Evolutionary conservation across 2,888 invertebrate species (phyloP).

Genomic region (Synergus laeviventris): DNA sequence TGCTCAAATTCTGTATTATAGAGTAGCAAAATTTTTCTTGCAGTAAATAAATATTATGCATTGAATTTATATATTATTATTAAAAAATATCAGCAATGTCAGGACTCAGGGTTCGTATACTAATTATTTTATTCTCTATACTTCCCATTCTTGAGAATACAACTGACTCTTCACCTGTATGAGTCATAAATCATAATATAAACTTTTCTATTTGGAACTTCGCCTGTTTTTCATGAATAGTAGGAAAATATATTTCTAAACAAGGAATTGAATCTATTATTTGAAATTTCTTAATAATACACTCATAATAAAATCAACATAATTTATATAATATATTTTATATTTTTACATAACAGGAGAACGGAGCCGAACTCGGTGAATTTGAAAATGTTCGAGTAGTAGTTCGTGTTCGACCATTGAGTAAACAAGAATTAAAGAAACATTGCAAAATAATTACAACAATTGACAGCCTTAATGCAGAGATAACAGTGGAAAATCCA

Average conservation of each 20-base stretch:
- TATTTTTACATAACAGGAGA: conserved; percentile 73
- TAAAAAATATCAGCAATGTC: conserved; percentile 4
- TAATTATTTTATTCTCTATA: background rate
- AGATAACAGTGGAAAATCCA: conserved; percentile 87
- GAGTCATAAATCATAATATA: background rate
- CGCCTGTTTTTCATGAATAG: background rate
- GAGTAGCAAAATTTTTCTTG: background rate
- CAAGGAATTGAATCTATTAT: background rate
- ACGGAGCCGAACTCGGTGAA: conserved; percentile 79
- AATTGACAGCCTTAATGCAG: conserved; percentile 86
- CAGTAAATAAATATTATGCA: conserved; percentile 8
- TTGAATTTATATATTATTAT: conserved; percentile 16
- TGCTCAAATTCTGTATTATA: background rate
- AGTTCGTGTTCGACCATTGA: conserved; percentile 95
- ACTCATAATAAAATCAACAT: background rate
- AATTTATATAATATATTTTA: background rate
- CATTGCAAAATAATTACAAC: conserved; percentile 85
- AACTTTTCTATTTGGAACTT: background rate
- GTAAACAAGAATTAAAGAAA: conserved; percentile 87
- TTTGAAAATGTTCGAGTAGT: conserved; percentile 97
- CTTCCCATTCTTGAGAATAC: background rate
- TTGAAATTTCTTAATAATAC: background rate
- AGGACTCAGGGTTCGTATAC: background rate
- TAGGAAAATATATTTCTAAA: background rate
- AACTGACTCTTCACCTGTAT: conserved; percentile 14